Evolutionary conservation across 2,113 vertebrate genomes (phyloP).

Genomic region (Paradisaea rubra): DNA sequence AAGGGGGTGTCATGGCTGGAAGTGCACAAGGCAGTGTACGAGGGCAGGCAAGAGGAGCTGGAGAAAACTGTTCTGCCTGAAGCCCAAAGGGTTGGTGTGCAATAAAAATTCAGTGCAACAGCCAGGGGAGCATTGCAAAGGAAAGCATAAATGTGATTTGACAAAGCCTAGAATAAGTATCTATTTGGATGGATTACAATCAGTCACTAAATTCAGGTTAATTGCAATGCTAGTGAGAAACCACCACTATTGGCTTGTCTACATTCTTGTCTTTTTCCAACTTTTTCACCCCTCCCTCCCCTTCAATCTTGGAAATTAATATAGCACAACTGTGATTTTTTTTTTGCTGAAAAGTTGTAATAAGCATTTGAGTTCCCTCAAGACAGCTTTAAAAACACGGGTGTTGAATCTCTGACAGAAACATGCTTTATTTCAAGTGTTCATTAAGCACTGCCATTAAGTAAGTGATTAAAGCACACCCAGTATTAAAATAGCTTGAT

Average conservation of each 20-base stretch:
- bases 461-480: conserved; percentile 46
- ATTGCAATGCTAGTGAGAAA: not conserved
- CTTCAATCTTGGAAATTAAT: conserved; percentile 18
- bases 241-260: not conserved
- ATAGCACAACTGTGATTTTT: not conserved
- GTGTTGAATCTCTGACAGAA: conserved; percentile 35
- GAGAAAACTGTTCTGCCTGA: not conserved
- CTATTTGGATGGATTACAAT: not conserved
- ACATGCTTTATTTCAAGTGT: conserved; percentile 38
- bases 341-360: conserved; percentile 38
- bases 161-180: not conserved
- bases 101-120: not conserved
- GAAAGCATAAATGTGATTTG: not conserved
- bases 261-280: not conserved
- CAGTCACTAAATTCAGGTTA: not conserved
- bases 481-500: conserved; percentile 50
- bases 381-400: conserved; percentile 28
- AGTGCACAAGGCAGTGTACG: rapidly evolving
- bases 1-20: rapidly evolving
- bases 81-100: rapidly evolving
- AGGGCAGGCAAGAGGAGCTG: not conserved
- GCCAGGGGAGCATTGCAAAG: not conserved
- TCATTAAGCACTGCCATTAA: conserved; percentile 43
- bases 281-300: not conserved
- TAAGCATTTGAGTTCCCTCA: conserved; percentile 40